Evolutionary conservation across 1,140 invertebrate species (phyloP), one percentile per base, ranked within the genome.

Genomic region (Condylostylus longicornis): DNA sequence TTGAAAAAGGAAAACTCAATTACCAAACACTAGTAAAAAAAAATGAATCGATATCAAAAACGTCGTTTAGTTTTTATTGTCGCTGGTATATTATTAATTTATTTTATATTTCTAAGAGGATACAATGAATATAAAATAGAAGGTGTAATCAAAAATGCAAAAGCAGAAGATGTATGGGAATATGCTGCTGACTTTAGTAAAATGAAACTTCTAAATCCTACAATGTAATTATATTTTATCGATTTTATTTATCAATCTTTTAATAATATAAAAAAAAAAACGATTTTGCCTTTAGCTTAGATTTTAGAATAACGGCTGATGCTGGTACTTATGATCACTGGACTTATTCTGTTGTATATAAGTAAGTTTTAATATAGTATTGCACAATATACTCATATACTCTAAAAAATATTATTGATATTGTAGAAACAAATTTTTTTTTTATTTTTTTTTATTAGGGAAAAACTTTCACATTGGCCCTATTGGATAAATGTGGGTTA

Each of bases 111-210:
- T 37, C 50, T 52, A 28, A 42, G 44, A 25, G 43, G 52, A 21
- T 54, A 53, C 49, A 46, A 56, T 15, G 48, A 47, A 18, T 62
- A 53, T 43, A 35, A 57, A 46, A 49, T 64, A 21, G 60, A 68
- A 42, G 53, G 47, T 33, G 48, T 52, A 22, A 63, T 75, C 41
- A 47, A 51, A 22, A 65, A 74, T 47, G 51, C 67, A 0, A 62
- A 68, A 46, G 66, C 76, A 13, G 64, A 67, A 45, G 54, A 58
- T n/a, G 69, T 77, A 12, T 80, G 78, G 77, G 75, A 79, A 53
- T 79, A 69, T 53, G 66, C 79, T 14, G 72, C 77, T 2, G 77
- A 81, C 58, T 81, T 82, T 42, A 77, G 70, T 45, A 80, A 81
- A 45, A 72, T 75, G 67, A 68, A 71, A 35, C 66, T 68, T 42